Base-by-base conservation (phyloP, 2,797 vertebrate genomes). In the Tragelaphus oryx region DNA sequence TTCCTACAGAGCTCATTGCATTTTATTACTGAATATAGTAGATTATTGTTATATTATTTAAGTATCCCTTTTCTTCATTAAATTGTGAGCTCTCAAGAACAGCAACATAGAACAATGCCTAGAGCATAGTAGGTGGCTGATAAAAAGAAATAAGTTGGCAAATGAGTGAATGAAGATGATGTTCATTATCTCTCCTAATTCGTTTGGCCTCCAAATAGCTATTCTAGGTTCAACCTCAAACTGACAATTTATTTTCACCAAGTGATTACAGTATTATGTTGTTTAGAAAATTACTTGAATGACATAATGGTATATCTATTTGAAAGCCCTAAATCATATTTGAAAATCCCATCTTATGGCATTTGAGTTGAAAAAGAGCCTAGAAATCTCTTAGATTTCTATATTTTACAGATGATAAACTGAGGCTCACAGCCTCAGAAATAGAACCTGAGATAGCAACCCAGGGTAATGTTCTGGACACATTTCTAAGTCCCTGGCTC, bases 211-310 rank as follows among this genome's bases (percentile, higher is more conserved):
- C 17, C 5, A 90, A 82, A 71, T 82, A 92, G 12, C 13, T 86
- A 60, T 81, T 91, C 18, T 82, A 90, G 2, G 4, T 76, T 80
- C 12, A 86, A 59, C 4, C 20, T 92, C n/a, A 84, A 83, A 79
- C 52, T 57, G 30, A n/a, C 16, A 54, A 44, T 54, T 82, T 89
- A 8, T 55, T 92, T 96, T 90, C 57, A 62, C 8, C 20, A 16
- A 94, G 41, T 95, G 46, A 81, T 85, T 96, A 46, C 60, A 60
- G 90, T 83, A 87, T 33, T 50, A 71, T 24, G 13, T 11, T 80
- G 5, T 89, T 89, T 41, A 92, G 55, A 87, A 94, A 97, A 62
- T 92, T 71, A 88, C 44, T 12, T n/a, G 74, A 84, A 54, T 41
- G 10, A 30, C 14, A 48, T 30, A 76, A 18, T 48, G 0, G 13